Base-by-base conservation (phyloP, 2,888 invertebrate genomes). In the Epinotia brunnichana region DNA sequence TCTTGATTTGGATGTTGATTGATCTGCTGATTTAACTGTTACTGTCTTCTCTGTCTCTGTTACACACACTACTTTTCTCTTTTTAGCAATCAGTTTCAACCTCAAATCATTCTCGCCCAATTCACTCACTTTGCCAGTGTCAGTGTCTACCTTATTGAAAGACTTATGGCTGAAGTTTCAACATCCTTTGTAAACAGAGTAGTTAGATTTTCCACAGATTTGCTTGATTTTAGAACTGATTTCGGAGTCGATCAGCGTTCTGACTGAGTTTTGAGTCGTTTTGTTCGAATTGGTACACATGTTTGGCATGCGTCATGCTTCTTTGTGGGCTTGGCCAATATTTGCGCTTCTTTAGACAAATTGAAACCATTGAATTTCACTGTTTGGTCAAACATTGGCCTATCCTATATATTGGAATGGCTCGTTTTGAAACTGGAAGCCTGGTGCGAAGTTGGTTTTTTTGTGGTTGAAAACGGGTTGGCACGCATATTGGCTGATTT, bases 401-500 rank as follows among this genome's bases (percentile, higher is more conserved):
- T 9, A 11, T 60, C 35, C 4, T 69, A n/a, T 53, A 13, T n/a
- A 61, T 41, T 17, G 35, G 4, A n/a, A n/a, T 2, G 21, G 21
- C 10, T n/a, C n/a, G n/a, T n/a, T n/a, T n/a, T n/a, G n/a, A n/a
- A n/a, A n/a, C n/a, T n/a, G n/a, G 59, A 39, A 35, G 17, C 19
- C 11, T 9, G 53, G 53, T 9, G 35, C 10, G 19, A 54, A 64
- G 1, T 2, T 24, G 21, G 3, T n/a, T 51, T 59, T 66, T 74
- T 67, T 74, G 77, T 66, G 74, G 77, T 11, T 64, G 62, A 21
- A 84, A 83, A 56, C 81, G 74, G 15, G 74, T 74, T 17, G 72
- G 69, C 9, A 35, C 48, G 17, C n/a, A 71, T 17, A 41, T 62
- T 5, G 77, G 7, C 7, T 74, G 63, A 76, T 63, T 57, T 29